Base-by-base conservation (phyloP, 1,140 invertebrate species). In the Elymnias hypermnestra region DNA sequence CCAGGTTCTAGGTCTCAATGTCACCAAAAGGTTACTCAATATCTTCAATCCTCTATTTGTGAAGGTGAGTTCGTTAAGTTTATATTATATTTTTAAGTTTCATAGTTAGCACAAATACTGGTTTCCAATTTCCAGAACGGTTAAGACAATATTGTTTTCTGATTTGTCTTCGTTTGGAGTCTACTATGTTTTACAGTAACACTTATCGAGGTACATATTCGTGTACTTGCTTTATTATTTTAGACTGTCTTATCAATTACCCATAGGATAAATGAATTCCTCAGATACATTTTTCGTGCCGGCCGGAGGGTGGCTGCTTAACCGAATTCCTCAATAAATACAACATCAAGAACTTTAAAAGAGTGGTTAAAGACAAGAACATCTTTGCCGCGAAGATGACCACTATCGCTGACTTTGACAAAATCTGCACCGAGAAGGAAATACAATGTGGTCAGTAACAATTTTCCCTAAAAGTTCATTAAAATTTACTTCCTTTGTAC, bases 1-100 rank as follows among this genome's bases (percentile, higher is more conserved):
- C n/a, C 64, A 81, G 76, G 64, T 64, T 9, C 17, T 77, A 1
- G 74, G 76, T 10, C 36, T 78, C n/a, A 81, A 78, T n/a, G 48
- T 74, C 2, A 71, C 73, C 0, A 68, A 77, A 33, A 54, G 74
- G 28, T 19, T 78, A 19, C 35, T 78, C 7, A 72, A 77, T 38
- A 38, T 72, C 0, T 53, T 58, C 57, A 74, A 76, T 43, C 57
- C 57, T 3, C 52, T 78, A 2, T 56, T 57, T 25, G 59, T 72
- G 2, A 66, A 52, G 53, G 63, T 66, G 29, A 26, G 36, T 39
- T 12, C 2, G 5, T 2, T 8, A 0, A 6, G 5, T 22, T 22
- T n/a, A n/a, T n/a, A n/a, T n/a, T n/a, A n/a, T n/a, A n/a, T n/a
- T n/a, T n/a, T n/a, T n/a, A n/a, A n/a, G n/a, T n/a, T n/a, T n/a